A percentile compares a stretch with the other conserved stretches of the same genome.
phyloP scores from a whole-genome alignment of 2,113 vertebrate genomes.

The Irena cyanogastra region DNA sequence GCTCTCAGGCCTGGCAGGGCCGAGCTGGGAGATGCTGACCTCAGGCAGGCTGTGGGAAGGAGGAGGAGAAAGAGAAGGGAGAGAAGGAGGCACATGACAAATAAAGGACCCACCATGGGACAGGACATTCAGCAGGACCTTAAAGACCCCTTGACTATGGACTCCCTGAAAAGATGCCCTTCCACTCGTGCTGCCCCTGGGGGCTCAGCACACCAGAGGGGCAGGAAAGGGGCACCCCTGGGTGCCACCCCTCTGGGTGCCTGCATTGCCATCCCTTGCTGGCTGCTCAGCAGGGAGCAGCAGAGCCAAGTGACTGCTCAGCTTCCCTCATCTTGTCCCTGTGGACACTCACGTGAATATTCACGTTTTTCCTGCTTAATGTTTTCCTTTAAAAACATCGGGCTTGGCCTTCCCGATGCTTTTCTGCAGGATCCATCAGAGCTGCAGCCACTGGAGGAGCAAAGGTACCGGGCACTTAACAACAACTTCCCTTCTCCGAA shows the following conservation, averaged over 20 bases:
- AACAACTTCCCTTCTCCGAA: slow-evolving; percentile 46
- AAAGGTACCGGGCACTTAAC: neutral
- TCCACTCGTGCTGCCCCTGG: neutral
- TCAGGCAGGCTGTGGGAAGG: neutral
- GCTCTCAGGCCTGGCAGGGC: neutral
- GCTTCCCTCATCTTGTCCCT: slow-evolving; percentile 4
- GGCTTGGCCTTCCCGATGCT: neutral
- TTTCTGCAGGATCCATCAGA: slow-evolving; percentile 32
- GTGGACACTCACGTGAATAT: neutral
- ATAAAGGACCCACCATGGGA: neutral
- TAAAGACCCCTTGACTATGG: neutral
- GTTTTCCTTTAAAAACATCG: slow-evolving; percentile 40
- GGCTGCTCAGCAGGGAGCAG: neutral
- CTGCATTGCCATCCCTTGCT: neutral
- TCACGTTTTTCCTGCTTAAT: slow-evolving; percentile 27
- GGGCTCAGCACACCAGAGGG: neutral
- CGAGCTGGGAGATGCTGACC: neutral
- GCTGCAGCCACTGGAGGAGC: neutral
- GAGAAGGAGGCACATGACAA: neutral
- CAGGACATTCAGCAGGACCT: neutral
- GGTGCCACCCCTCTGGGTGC: neutral
- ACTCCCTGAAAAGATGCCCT: neutral
- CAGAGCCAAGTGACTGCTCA: neutral
- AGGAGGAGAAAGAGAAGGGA: neutral
- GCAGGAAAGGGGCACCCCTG: neutral